phyloP scores from a whole-genome alignment of 1,140 invertebrate genomes.

The Telenomus remus region DNA sequence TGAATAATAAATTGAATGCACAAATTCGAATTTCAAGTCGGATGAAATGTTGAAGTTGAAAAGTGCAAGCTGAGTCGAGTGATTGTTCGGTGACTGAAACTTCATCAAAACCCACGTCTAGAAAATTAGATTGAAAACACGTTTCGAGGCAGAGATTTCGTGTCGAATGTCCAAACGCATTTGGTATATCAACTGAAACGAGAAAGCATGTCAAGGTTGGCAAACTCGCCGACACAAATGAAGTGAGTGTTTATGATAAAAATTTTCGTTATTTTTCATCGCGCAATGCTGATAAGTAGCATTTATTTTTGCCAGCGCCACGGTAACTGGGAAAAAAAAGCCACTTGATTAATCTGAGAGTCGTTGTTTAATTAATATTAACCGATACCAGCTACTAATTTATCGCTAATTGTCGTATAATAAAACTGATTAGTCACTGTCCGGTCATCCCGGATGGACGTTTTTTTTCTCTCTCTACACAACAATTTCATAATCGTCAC shows the following conservation, averaged over 20 bases:
- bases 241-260: slow-evolving; percentile 5
- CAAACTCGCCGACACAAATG: slow-evolving; percentile 10
- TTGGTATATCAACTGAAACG: slow-evolving; percentile 26
- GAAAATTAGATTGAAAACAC: slow-evolving; percentile 27
- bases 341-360: neutral
- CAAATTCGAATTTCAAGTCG: too few relatives aligned
- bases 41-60: too few relatives aligned
- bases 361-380: slow-evolving; percentile 11
- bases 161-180: slow-evolving; percentile 38
- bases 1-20: too few relatives aligned
- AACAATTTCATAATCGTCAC: slow-evolving; percentile 15
- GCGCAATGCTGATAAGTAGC: neutral
- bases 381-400: slow-evolving; percentile 8
- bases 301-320: neutral
- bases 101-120: too few relatives aligned
- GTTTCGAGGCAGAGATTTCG: slow-evolving; percentile 14
- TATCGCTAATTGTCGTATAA: slow-evolving; percentile 10
- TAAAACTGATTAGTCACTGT: slow-evolving; percentile 20
- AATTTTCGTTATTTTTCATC: slow-evolving; percentile 3
- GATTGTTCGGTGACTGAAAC: too few relatives aligned
- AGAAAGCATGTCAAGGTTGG: slow-evolving; percentile 40
- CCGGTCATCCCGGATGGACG: neutral
- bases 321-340: slow-evolving; percentile 17
- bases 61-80: too few relatives aligned
- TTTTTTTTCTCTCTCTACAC: too few relatives aligned